Evolutionary conservation across 1,140 invertebrate species (phyloP), one percentile per base, ranked within the genome.

Genomic region (Drosophila nebulosa): DNA sequence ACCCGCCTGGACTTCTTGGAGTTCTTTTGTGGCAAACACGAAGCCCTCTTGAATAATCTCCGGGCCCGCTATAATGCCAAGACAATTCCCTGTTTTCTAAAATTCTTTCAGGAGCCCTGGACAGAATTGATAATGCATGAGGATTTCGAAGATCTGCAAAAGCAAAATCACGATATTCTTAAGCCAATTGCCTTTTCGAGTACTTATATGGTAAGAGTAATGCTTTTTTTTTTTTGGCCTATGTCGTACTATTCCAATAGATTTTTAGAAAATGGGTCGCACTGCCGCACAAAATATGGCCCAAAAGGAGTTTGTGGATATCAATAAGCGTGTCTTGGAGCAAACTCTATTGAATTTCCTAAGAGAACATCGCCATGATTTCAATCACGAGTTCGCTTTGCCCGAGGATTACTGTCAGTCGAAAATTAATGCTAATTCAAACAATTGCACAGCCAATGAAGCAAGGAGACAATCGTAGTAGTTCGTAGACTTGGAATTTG

Each of bases 71-170:
- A 55, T 36, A 39, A 30, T 27, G 36, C 64, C 0, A 24, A 58
- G 0, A 52, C 10, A 0, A 86, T 90, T 5, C 14, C 55, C 0
- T 74, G 62, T 27, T 71, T 90, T 2, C 3, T 90, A 1, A 52
- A 39, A 10, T 90, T 77, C 10, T 75, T 90, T 3, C 66, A 79
- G 58, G 53, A 90, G 26, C 79, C 81, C 22, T 90, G 89, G 89
- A 74, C 85, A 0, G 81, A 90, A 21, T 36, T 90, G 21, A 30
- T 90, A 1, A 77, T 80, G 74, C 85, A 90, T 36, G 72, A 76
- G 0, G 16, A 68, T 3, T 90, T 90, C 16, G 10, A 60, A 0
- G 62, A 76, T 0, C 52, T 88, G n/a, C 76, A 78, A 51, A 50
- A 14, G 0, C 26, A 74, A 4, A 90, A 90, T 27, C 64, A 60